Percentiles rank a stretch among this genome's conserved stretches.
Evolutionary conservation across 2,888 invertebrate genomes (phyloP).

Genomic region (Zootermopsis nevadensis): DNA sequence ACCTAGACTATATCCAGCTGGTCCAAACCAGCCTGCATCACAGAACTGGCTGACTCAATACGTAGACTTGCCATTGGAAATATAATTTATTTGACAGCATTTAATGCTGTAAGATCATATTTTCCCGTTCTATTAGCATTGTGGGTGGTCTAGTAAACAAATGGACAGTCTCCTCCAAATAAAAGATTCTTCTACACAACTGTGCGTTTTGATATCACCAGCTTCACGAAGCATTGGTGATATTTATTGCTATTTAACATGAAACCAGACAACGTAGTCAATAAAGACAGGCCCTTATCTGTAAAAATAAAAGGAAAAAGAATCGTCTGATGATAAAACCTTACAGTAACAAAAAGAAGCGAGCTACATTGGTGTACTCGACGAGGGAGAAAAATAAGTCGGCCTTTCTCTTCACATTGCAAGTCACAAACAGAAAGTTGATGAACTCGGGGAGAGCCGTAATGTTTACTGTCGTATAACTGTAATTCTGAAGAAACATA

Average conservation of each 20-base stretch:
- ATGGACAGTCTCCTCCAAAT: too few relatives aligned
- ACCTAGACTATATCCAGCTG: too few relatives aligned
- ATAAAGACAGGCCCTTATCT: background rate
- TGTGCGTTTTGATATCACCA: background rate
- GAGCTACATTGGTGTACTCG: background rate
- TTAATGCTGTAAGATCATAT: background rate
- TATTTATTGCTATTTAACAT: conserved; percentile 34
- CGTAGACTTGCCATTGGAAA: background rate
- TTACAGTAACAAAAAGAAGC: background rate
- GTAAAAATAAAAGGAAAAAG: background rate
- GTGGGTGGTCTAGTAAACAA: conserved; percentile 17
- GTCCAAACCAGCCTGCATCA: too few relatives aligned
- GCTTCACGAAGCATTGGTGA: background rate
- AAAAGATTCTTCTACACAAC: background rate
- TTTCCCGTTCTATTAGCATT: background rate
- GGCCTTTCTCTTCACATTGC: conserved; percentile 28
- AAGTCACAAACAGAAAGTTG: background rate
- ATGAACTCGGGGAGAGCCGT: background rate
- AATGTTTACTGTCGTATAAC: conserved; percentile 36
- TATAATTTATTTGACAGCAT: background rate
- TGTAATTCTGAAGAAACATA: conserved; percentile 15
- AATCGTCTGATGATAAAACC: background rate
- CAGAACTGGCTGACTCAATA: background rate
- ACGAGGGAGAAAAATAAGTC: background rate
- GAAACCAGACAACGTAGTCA: conserved; percentile 25